Base-by-base conservation (phyloP, 2,888 invertebrate genomes). In the Dorcus parallelipipedus region DNA sequence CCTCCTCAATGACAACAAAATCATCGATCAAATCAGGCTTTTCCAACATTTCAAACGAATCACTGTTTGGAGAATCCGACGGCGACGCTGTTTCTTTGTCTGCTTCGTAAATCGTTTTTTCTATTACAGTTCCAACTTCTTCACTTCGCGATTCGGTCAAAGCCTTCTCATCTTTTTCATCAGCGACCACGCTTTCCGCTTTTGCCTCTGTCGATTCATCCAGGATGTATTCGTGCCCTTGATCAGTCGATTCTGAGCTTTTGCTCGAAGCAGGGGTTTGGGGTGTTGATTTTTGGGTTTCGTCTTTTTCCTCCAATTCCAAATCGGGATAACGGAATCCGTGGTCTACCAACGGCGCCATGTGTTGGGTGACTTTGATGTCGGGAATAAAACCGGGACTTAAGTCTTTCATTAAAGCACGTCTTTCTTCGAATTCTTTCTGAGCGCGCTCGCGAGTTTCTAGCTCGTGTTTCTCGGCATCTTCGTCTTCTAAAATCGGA, bases 21-120 rank as follows among this genome's bases (percentile, higher is more conserved):
- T 93, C 93, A 71, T 93, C 93, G 65, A 91, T 89, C 66, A 93
- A 86, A 71, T 91, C 91, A 0, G 93, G 92, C 72, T 91, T 92
- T 68, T 93, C 93, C 1, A 93, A 81, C 82, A 93, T 84, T 82
- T 93, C 93, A 75, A 93, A 93, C 23, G 93, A 93, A 74, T 93
- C 93, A 69, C 89, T 90, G 8, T 85, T 87, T 0, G 91, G 91
- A 0, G 92, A 92, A 66, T 90, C 88, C 3, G 78, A 75, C 51
- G 75, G 75, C 52, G 76, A 74, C 57, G 76, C 76, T 17, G 71
- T 70, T 50, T 82, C 83, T 67, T 84, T 84, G 63, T 84, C 83
- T n/a, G 67, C 63, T 64, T 79, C 80, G 40, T 60, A 58, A 17
- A 82, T 73, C 4, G 80, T 77, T 69, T 82, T 85, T 69, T 88